Conservation (phyloP, 1,140 invertebrate genomes). For the Protaetia brevitarsis region DNA sequence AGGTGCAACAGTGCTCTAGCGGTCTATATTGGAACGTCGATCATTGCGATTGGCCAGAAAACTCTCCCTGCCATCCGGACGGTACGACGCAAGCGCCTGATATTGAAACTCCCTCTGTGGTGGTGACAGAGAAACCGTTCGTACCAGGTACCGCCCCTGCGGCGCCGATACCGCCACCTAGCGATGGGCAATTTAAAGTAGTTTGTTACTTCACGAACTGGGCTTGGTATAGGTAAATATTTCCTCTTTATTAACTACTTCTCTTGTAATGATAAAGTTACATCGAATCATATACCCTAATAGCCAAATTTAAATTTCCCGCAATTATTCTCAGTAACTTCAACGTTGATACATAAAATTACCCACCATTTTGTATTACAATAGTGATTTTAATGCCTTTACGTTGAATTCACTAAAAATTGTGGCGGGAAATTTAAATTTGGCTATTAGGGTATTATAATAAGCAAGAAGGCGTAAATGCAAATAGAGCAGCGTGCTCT, state of each 20-base stretch:
- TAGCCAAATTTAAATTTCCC: too few species aligned
- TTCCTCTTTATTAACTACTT: neutral
- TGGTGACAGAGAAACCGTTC: constrained; percentile 57
- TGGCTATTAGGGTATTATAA: too few species aligned
- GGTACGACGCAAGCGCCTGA: constrained; percentile 30
- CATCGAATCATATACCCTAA: too few species aligned
- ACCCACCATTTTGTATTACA: too few species aligned
- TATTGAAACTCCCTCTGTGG: constrained; percentile 26
- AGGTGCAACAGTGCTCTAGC: constrained; percentile 64
- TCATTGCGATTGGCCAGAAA: constrained; percentile 77
- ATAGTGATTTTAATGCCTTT: too few species aligned
- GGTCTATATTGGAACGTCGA: constrained; percentile 75
- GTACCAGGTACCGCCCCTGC: constrained; percentile 59
- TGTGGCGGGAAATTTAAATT: too few species aligned
- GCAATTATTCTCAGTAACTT: too few species aligned
- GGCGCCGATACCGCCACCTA: constrained; percentile 35
- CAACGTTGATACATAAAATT: too few species aligned
- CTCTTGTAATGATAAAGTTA: neutral
- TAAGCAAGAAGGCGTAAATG: too few species aligned
- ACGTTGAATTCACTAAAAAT: too few species aligned
- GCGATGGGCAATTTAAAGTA: constrained; percentile 59
- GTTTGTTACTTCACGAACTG: constrained; percentile 76
- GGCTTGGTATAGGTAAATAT: constrained; percentile 66
- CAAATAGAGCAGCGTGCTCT: too few species aligned
- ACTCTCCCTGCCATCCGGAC: constrained; percentile 56